These are phyloP conservation scores for Eupeodes latifasciatus DNA, from an alignment of 2,888 invertebrate species.

Conservation along the genomic window DNA sequence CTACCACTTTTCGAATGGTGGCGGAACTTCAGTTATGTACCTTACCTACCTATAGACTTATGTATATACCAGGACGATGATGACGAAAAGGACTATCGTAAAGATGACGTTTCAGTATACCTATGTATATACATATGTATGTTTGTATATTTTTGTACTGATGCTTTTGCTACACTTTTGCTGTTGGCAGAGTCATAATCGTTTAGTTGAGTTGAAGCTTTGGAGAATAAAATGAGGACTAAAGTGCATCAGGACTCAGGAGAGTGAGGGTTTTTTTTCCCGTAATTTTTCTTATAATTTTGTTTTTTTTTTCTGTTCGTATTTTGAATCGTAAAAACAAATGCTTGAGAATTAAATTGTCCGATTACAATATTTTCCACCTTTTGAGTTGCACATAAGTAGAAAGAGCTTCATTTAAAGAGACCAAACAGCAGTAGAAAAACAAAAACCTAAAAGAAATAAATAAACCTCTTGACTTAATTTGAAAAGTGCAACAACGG, in stretches of 20 bases:
- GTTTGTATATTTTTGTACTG: not conserved
- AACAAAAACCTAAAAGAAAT: not conserved
- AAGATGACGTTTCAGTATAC: conserved; percentile 18
- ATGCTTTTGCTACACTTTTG: conserved; percentile 43
- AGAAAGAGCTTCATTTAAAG: conserved; percentile 35
- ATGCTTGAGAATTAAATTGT: conserved; percentile 63
- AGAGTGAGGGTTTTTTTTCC: not conserved
- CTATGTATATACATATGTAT: too few species aligned
- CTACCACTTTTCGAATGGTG: conserved; percentile 40
- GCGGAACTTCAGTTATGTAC: conserved; percentile 35
- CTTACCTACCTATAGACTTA: not conserved
- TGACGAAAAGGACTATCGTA: not conserved
- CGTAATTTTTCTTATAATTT: not conserved
- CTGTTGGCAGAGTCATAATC: conserved; percentile 60
- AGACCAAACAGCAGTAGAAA: not conserved
- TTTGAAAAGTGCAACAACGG: conserved; percentile 39
- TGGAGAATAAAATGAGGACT: conserved; percentile 23
- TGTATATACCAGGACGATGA: not conserved
- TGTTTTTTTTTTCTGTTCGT: conserved; percentile 13
- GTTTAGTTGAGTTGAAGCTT: conserved; percentile 48
- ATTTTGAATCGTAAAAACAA: conserved; percentile 49
- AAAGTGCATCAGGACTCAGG: not conserved
- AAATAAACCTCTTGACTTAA: conserved; percentile 44
- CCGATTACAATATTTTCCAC: conserved; percentile 67
- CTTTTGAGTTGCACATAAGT: conserved; percentile 48